Percentiles rank a stretch among this genome's conserved stretches.
These are phyloP conservation scores for Mythimna impura DNA, from an alignment of 2,888 invertebrate genomes.

Conservation along the genomic window DNA sequence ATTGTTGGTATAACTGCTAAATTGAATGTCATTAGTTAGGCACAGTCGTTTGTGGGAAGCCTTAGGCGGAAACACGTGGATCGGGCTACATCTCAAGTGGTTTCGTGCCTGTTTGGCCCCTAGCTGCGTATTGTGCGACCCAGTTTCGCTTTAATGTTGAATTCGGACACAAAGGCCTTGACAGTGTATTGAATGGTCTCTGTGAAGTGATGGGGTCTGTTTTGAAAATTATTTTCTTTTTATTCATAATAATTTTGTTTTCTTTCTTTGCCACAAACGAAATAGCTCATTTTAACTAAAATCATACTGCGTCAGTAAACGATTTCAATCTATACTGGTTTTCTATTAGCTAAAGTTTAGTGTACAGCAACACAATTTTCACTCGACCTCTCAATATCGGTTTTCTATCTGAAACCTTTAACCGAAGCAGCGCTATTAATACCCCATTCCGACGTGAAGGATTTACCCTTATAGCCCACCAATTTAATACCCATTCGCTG, in stretches of 20 bases:
- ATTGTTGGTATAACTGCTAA: slow-evolving; percentile 46
- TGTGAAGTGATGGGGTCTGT: background rate
- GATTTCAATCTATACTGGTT: background rate
- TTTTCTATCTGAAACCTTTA: slow-evolving; percentile 40
- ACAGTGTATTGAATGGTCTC: slow-evolving; percentile 14
- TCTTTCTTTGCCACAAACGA: too few relatives aligned
- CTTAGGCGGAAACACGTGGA: slow-evolving; percentile 52
- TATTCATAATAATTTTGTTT: background rate
- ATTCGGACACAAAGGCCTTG: slow-evolving; percentile 32
- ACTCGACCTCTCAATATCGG: slow-evolving; percentile 25
- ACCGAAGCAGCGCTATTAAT: slow-evolving; percentile 32
- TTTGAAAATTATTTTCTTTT: background rate
- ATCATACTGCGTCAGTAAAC: background rate
- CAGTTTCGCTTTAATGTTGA: slow-evolving; percentile 46
- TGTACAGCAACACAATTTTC: slow-evolving; percentile 1
- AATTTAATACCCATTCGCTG: slow-evolving; percentile 40
- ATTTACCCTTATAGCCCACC: slow-evolving; percentile 36
- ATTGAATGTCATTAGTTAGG: slow-evolving; percentile 55
- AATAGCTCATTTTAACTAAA: too few relatives aligned
- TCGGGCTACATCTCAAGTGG: slow-evolving; percentile 43
- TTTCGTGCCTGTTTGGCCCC: slow-evolving; percentile 41
- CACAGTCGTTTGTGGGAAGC: slow-evolving; percentile 51
- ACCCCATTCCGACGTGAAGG: slow-evolving; percentile 35
- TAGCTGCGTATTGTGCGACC: slow-evolving; percentile 47
- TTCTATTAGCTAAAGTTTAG: background rate